A percentile compares a stretch with the other conserved stretches of the same genome.
These are phyloP conservation scores for Atherinomorus stipes DNA, from an alignment of 2,113 vertebrate genomes.

Conservation along the genomic window DNA sequence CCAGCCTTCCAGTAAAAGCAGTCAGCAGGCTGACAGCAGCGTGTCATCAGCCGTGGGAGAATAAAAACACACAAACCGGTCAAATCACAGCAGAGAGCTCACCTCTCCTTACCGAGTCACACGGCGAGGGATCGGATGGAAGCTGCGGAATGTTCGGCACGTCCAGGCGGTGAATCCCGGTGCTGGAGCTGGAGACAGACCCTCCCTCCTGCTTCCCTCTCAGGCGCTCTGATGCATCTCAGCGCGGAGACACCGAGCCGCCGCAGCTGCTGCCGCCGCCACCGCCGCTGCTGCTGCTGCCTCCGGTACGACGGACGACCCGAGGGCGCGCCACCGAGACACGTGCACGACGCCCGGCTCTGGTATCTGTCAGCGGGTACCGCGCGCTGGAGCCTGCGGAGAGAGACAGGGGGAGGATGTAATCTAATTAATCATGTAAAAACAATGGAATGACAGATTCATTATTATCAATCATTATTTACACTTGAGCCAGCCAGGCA, in stretches of 20 bases:
- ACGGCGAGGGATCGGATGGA: neutral
- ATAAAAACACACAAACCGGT: neutral
- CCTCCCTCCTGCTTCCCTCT: conserved; percentile 17
- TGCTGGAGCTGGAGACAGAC: conserved; percentile 14
- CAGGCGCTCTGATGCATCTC: conserved; percentile 38
- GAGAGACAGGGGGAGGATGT: neutral
- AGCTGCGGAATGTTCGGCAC: conserved; percentile 3
- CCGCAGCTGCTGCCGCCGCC: neutral
- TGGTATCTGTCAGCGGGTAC: conserved; percentile 6
- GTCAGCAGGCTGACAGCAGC: conserved; percentile 18
- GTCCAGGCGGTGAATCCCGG: conserved; percentile 15
- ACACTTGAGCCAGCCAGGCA: neutral
- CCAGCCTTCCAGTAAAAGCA: conserved; percentile 4
- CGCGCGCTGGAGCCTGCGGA: neutral
- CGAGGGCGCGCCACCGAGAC: conserved; percentile 36
- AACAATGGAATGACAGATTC: no score
- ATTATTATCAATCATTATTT: neutral
- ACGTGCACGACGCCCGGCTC: conserved; percentile 34
- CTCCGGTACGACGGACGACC: conserved; percentile 49
- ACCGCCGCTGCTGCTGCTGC: conserved; percentile 9
- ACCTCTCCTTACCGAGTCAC: conserved; percentile 27
- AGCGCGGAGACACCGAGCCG: conserved; percentile 16
- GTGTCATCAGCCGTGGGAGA: neutral
- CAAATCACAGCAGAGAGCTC: neutral
- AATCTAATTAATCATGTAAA: neutral